Evolutionary conservation across 1,140 invertebrate species (phyloP).

Genomic region (Pinna nobilis): DNA sequence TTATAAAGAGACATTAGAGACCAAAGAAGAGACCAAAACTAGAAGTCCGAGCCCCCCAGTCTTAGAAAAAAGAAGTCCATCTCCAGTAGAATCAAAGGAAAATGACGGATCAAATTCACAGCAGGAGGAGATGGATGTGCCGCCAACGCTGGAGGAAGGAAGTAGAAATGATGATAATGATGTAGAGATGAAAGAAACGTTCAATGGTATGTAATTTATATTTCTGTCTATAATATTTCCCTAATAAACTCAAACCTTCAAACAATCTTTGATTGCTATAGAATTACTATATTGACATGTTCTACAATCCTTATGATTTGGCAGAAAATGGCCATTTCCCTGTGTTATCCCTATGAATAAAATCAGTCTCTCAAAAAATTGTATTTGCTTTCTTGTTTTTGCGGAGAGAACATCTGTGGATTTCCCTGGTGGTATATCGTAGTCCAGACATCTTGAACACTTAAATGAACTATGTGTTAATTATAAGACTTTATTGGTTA

Average conservation of each 20-base stretch:
- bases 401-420: too few relatives aligned
- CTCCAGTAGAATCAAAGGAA: slow-evolving; percentile 45
- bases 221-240: too few relatives aligned
- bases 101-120: slow-evolving; percentile 35
- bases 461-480: too few relatives aligned
- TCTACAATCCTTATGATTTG: neutral
- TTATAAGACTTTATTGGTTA: too few relatives aligned
- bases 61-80: slow-evolving; percentile 31
- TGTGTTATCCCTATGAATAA: too few relatives aligned
- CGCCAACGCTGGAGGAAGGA: slow-evolving; percentile 15
- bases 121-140: neutral
- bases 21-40: slow-evolving; percentile 70
- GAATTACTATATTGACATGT: neutral
- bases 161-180: slow-evolving; percentile 13
- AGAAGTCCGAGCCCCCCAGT: slow-evolving; percentile 15
- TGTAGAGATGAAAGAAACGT: slow-evolving; percentile 33
- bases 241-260: too few relatives aligned
- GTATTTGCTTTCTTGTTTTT: too few relatives aligned
- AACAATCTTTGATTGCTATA: neutral
- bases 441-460: too few relatives aligned
- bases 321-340: neutral
- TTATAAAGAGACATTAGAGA: slow-evolving; percentile 88
- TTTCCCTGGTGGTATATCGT: too few relatives aligned
- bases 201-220: neutral
- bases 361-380: too few relatives aligned